Evolutionary conservation across 1,140 invertebrate species (phyloP), one percentile per base, ranked within the genome.

Genomic region (Hylaeus volcanicus): DNA sequence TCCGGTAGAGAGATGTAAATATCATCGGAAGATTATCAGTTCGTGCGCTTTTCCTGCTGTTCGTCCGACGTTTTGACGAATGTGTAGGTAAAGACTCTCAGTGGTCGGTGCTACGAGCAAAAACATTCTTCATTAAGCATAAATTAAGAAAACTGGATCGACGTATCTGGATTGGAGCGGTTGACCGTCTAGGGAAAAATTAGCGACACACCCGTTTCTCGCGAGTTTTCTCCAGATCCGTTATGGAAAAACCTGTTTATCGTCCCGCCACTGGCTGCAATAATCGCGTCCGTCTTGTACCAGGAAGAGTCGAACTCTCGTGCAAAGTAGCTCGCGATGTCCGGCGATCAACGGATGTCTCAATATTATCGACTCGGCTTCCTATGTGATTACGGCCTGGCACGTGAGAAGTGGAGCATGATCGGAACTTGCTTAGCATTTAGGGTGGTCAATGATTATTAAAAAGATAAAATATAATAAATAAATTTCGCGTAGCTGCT

Each of bases 211-310:
- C 64, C 64, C 65, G 58, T 43, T 41, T 6, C 37, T 12, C 60
- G 6, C 8, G 60, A 41, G n/a, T 63, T 63, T 41, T 63, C 60
- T 26, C 1, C 3, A 6, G 60, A 39, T 0, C 37, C 2, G 15
- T 65, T 11, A 9, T 9, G 68, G 68, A 78, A 63, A 64, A 78
- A 78, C 76, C 76, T 51, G 76, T 78, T 78, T 53, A 12, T 58
- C 11, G 45, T 65, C 11, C 39, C 9, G 43, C 26, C 39, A 77
- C 6, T 48, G 39, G 53, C 69, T 9, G 53, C 51, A 66, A 53
- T 72, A 51, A 72, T 64, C 68, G 76, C 43, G 71, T 43, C 12
- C 26, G 2, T 55, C 51, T 51, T 65, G 55, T 65, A 78, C 70
- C 70, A 45, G 41, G 43, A 73, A 65, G 72, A 63, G 15, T 48